phyloP scores from a whole-genome alignment of 2,888 invertebrate species.

The Scaptomyza flava region DNA sequence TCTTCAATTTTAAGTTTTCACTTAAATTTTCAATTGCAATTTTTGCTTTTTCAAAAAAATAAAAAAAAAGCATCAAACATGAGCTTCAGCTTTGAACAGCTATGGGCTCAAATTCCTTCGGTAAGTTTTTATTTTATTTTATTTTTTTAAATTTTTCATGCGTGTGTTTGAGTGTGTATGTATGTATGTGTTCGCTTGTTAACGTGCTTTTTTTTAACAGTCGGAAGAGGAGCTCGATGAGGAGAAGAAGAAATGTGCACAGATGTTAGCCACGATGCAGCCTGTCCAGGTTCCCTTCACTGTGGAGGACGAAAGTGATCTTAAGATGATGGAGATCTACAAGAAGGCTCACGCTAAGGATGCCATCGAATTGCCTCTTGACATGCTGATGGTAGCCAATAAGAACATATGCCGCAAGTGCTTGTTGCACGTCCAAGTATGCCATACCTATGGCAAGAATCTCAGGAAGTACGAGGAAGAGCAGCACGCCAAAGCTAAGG shows the following conservation, averaged over 20 bases:
- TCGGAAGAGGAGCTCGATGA: neutral
- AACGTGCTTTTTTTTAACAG: conserved; percentile 1
- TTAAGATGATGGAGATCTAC: conserved; percentile 27
- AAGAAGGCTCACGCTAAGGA: conserved; percentile 25
- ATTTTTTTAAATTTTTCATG: no score
- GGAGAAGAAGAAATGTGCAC: no score
- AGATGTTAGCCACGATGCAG: conserved; percentile 37
- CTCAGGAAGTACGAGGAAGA: conserved; percentile 26
- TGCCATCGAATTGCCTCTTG: neutral
- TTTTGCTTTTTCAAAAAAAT: neutral
- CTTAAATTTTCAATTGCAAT: neutral
- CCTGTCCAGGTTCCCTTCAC: conserved; percentile 18
- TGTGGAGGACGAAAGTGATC: conserved; percentile 18
- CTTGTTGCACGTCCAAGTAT: conserved; percentile 39
- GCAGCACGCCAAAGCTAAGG: neutral
- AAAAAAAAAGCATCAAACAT: conserved; percentile 12
- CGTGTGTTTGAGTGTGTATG: neutral
- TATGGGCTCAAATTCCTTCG: conserved; percentile 15
- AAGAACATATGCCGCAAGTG: conserved; percentile 54
- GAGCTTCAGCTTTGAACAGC: conserved; percentile 36
- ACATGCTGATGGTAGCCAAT: conserved; percentile 36
- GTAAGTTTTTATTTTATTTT: conserved; percentile 26
- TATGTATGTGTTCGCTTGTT: neutral
- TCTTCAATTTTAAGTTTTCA: neutral
- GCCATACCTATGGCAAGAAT: conserved; percentile 29